phyloP scores from a whole-genome alignment of 2,888 invertebrate species.

The Dynastes grantii region DNA sequence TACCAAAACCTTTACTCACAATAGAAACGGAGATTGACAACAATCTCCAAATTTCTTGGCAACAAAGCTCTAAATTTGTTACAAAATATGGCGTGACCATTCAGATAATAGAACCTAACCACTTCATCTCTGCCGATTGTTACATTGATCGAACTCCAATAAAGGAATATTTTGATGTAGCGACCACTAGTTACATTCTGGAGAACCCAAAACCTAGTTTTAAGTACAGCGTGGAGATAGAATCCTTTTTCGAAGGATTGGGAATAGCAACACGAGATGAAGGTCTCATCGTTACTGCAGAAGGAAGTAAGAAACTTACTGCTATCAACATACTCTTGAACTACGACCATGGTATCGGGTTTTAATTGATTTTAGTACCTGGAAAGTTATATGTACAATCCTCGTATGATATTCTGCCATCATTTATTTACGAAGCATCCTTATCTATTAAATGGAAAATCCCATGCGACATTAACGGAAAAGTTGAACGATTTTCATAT shows the following conservation, averaged over 20 bases:
- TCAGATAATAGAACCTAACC: conserved; percentile 7
- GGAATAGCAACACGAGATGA: conserved; percentile 1
- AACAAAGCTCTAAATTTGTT: conserved; percentile 15
- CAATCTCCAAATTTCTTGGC: conserved; percentile 28
- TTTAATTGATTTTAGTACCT: conserved; percentile 1
- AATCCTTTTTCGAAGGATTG: conserved; percentile 6
- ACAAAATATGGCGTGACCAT: background rate
- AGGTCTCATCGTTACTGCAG: background rate
- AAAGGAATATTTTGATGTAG: background rate
- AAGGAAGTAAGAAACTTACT: background rate
- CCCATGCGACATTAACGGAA: conserved; percentile 32
- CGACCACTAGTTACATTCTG: background rate
- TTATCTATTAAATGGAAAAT: background rate
- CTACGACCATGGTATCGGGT: background rate
- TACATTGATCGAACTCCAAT: background rate
- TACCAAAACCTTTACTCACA: background rate
- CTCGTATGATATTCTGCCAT: background rate
- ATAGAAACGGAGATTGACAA: background rate
- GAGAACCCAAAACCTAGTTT: conserved; percentile 24
- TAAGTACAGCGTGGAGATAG: conserved; percentile 1
- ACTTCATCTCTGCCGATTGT: conserved; percentile 33
- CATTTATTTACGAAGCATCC: background rate
- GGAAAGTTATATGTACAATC: conserved; percentile 5
- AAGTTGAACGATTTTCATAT: background rate
- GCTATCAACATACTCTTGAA: background rate